A percentile compares a stretch with the other conserved stretches of the same genome.
These are phyloP conservation scores for Carassius carassius DNA, from an alignment of 2,113 vertebrate genomes.

Conservation along the genomic window DNA sequence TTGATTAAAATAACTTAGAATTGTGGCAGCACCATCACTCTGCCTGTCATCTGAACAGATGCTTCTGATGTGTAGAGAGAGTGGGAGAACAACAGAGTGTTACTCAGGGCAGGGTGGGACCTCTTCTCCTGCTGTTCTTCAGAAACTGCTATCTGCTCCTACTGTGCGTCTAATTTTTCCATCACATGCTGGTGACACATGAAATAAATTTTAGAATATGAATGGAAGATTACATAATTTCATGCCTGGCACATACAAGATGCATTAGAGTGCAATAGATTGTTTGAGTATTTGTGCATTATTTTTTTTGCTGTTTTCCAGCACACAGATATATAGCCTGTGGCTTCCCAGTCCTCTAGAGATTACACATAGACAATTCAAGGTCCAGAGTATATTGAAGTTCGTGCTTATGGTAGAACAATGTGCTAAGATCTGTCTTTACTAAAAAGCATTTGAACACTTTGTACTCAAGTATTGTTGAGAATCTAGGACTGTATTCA, in stretches of 20 bases:
- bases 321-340: not conserved
- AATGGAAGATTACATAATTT: not conserved
- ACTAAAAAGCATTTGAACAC: not conserved
- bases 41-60: constrained; percentile 35
- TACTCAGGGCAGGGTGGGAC: not conserved
- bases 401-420: not conserved
- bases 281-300: not conserved
- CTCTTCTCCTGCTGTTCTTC: constrained; percentile 14
- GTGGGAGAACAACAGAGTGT: constrained; percentile 17
- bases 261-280: not conserved
- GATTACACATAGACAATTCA: not conserved
- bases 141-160: constrained; percentile 9
- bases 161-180: not conserved
- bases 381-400: not conserved
- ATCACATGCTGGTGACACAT: not conserved
- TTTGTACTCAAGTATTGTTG: not conserved
- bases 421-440: not conserved
- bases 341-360: not conserved
- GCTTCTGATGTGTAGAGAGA: constrained; percentile 27
- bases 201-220: not conserved
- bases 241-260: not conserved
- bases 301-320: not conserved
- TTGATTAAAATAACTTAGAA: constrained; percentile 27
- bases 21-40: constrained; percentile 20
- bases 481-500: not conserved